phyloP scores from a whole-genome alignment of 1,140 invertebrate genomes.

The Drosophila elegans region DNA sequence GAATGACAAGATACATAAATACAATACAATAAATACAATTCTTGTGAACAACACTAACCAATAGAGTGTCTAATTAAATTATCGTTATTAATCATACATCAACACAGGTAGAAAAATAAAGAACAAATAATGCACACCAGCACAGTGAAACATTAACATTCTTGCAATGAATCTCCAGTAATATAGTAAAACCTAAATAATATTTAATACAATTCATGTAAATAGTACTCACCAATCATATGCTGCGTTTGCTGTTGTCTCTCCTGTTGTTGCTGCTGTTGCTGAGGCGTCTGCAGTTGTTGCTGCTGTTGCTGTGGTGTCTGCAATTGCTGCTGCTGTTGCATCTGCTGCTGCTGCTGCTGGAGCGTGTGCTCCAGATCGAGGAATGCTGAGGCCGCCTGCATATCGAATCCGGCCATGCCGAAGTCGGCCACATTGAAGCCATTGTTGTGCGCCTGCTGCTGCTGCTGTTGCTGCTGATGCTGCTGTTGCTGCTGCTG shows the following conservation, averaged over 20 bases:
- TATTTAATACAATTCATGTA: too few relatives aligned
- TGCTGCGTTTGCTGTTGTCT: constrained; percentile 38
- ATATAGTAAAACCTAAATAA: too few relatives aligned
- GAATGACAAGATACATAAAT: too few relatives aligned
- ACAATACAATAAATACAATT: too few relatives aligned
- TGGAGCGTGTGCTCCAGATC: constrained; percentile 49
- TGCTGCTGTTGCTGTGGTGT: constrained; percentile 45
- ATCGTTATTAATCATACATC: too few relatives aligned
- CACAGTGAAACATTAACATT: too few relatives aligned
- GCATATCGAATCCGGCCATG: constrained; percentile 52
- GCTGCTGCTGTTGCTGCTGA: constrained; percentile 53
- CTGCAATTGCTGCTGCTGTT: constrained; percentile 35
- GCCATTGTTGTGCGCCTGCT: constrained; percentile 74
- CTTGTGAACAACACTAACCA: too few relatives aligned
- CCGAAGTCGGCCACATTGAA: constrained; percentile 72
- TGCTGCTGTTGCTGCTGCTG: constrained; percentile 61
- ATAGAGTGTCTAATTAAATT: too few relatives aligned
- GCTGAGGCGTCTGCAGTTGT: constrained; percentile 34
- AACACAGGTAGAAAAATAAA: too few relatives aligned
- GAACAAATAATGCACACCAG: too few relatives aligned
- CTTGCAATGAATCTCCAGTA: too few relatives aligned
- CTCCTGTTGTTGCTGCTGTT: constrained; percentile 63
- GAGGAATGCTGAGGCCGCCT: constrained; percentile 52
- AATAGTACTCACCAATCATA: too few relatives aligned
- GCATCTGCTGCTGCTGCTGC: constrained; percentile 51